phyloP scores from a whole-genome alignment of 2,797 vertebrate species.

The Sebastes iracundus region DNA sequence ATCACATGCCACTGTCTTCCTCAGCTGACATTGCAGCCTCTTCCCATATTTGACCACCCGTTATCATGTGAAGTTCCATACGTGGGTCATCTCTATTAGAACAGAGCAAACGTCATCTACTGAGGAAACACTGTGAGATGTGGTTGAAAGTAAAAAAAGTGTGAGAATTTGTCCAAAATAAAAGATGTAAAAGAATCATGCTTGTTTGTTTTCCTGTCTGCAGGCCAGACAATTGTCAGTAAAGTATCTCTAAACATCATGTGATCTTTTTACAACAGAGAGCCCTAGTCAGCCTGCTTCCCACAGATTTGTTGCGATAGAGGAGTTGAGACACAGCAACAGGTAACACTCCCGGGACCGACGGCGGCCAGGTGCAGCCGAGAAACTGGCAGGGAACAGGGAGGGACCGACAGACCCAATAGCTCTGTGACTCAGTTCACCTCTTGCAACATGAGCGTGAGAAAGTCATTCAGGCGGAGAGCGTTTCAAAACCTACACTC shows the following conservation, averaged over 20 bases:
- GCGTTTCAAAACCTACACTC: constrained; percentile 70
- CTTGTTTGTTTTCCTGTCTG: constrained; percentile 38
- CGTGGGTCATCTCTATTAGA: background rate
- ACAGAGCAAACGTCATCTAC: background rate
- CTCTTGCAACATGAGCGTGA: constrained; percentile 91
- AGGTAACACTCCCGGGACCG: constrained; percentile 87
- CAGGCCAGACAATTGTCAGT: constrained; percentile 14
- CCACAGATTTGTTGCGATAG: constrained; percentile 54
- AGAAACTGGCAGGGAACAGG: constrained; percentile 72
- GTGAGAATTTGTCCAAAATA: constrained; percentile 9
- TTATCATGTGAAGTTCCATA: background rate
- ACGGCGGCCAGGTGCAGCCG: constrained; percentile 86
- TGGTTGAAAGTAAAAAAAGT: background rate
- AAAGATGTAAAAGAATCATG: background rate
- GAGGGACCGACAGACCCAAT: constrained; percentile 52
- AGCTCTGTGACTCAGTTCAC: constrained; percentile 83
- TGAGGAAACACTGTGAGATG: background rate
- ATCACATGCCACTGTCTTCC: background rate
- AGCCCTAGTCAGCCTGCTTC: constrained; percentile 48
- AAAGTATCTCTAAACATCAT: constrained; percentile 20
- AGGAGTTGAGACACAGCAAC: constrained; percentile 76
- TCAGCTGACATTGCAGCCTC: background rate
- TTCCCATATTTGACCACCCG: background rate
- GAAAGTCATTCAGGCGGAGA: constrained; percentile 90
- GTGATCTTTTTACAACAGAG: constrained; percentile 42